phyloP scores from a whole-genome alignment of 2,888 invertebrate species.

The Meiosimyza decipiens region DNA sequence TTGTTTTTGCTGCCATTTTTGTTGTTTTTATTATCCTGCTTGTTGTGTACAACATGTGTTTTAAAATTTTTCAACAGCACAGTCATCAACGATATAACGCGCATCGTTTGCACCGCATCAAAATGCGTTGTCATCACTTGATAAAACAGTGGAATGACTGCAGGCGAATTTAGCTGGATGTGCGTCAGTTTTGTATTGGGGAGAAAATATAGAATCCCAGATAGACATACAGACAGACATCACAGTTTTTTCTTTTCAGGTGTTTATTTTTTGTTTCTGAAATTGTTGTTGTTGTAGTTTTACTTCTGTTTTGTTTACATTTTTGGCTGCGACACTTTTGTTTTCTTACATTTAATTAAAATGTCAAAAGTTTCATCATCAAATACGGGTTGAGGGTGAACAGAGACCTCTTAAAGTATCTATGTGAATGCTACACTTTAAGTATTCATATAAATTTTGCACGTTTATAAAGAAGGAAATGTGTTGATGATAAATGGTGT shows the following conservation, averaged over 20 bases:
- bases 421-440: not conserved
- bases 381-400: not conserved
- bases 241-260: not conserved
- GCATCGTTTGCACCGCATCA: too few species aligned
- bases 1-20: not conserved
- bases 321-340: slow-evolving; percentile 8
- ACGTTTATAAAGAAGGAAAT: too few species aligned
- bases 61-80: slow-evolving; percentile 17
- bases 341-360: slow-evolving; percentile 25
- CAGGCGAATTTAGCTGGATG: not conserved
- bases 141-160: slow-evolving; percentile 18
- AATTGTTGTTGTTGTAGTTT: not conserved
- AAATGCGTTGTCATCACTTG: slow-evolving; percentile 20
- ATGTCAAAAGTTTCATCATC: slow-evolving; percentile 17
- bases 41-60: slow-evolving; percentile 1
- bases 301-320: slow-evolving; percentile 5
- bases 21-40: not conserved
- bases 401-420: not conserved
- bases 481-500: too few species aligned
- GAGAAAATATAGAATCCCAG: not conserved
- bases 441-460: too few species aligned
- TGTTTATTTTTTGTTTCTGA: not conserved
- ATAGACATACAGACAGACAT: slow-evolving; percentile 7
- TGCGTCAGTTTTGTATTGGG: not conserved
- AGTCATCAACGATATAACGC: slow-evolving; percentile 3